phyloP scores from a whole-genome alignment of 2,888 invertebrate genomes.

The Acronicta leporina region DNA sequence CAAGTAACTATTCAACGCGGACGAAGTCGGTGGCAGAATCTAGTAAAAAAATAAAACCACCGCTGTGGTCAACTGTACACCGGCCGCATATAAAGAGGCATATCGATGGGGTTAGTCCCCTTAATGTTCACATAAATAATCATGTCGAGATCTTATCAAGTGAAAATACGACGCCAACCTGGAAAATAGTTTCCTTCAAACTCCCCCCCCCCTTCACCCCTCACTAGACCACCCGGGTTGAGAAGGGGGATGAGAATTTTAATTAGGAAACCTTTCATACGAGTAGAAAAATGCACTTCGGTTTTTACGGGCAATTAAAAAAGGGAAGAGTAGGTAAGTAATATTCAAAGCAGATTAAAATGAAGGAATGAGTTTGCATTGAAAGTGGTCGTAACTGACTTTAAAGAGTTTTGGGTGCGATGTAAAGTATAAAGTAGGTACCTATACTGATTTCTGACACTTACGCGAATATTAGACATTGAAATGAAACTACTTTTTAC shows the following conservation, averaged over 20 bases:
- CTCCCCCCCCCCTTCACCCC: constrained; percentile 49
- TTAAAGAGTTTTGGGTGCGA: constrained; percentile 9
- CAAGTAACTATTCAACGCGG: too few relatives aligned
- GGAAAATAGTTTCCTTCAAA: constrained; percentile 79
- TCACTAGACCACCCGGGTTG: constrained; percentile 40
- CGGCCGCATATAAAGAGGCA: constrained; percentile 80
- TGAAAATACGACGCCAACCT: constrained; percentile 83
- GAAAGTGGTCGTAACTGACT: constrained; percentile 35
- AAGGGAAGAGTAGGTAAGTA: constrained; percentile 21
- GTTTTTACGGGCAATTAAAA: constrained; percentile 53
- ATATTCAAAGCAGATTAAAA: constrained; percentile 51
- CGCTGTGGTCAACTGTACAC: constrained; percentile 61
- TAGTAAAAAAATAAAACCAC: constrained; percentile 30
- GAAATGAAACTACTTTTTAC: too few relatives aligned
- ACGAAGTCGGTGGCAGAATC: too few relatives aligned
- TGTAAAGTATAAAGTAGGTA: background rate
- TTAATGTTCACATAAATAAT: constrained; percentile 87
- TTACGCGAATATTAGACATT: too few relatives aligned
- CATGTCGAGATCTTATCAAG: constrained; percentile 86
- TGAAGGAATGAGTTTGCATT: constrained; percentile 43
- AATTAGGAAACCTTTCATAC: constrained; percentile 73
- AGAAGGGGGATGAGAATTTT: constrained; percentile 72
- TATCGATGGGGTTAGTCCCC: constrained; percentile 86
- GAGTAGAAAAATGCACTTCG: constrained; percentile 60
- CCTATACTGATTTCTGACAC: too few relatives aligned